Base-by-base conservation (phyloP, 2,797 vertebrate species). In the Propithecus perrieri region DNA sequence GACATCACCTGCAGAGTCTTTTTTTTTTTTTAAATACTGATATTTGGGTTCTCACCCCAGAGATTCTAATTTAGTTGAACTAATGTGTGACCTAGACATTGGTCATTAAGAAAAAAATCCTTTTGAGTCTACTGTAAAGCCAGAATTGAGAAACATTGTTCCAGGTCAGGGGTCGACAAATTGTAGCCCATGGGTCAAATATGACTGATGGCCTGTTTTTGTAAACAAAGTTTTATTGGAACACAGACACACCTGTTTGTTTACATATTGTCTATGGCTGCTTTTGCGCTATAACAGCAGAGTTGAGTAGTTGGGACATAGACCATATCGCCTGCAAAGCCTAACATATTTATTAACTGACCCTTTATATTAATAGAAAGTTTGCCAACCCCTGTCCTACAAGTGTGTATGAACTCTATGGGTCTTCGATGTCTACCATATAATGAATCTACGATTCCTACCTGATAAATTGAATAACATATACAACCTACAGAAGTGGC, bases 31-130 rank as follows among this genome's bases (percentile, higher is more conserved):
- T 57, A 26, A 57, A 79, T 5, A 26, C 7, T 76, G 35, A 43
- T 74, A 61, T 87, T 38, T 85, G 26, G 81, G 28, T 67, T 94
- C 24, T 74, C 26, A 61, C 24, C 30, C 30, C n/a, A 85, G 61
- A 85, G 59, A 72, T 55, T 96, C 57, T 89, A 63, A 91, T 67
- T 63, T 87, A 85, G 55, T 17, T 89, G 48, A 87, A 91, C 9
- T 41, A n/a, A 90, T 35, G 4, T 50, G 4, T 55, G 35, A 30
- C 65, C 48, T 89, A 91, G 48, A 61, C n/a, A 53, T 2, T 50
- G n/a, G n/a, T 46, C 43, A 75, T 86, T 81, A 59, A 85, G 9
- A 28, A 92, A 79, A 91, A 85, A 75, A 53, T 5, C 7, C 10
- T 38, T 20, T 83, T 46, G 24, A 69, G 48, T 89, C 35, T 76